Base-by-base conservation (phyloP, 1,140 invertebrate genomes). In the Camponotus floridanus region DNA sequence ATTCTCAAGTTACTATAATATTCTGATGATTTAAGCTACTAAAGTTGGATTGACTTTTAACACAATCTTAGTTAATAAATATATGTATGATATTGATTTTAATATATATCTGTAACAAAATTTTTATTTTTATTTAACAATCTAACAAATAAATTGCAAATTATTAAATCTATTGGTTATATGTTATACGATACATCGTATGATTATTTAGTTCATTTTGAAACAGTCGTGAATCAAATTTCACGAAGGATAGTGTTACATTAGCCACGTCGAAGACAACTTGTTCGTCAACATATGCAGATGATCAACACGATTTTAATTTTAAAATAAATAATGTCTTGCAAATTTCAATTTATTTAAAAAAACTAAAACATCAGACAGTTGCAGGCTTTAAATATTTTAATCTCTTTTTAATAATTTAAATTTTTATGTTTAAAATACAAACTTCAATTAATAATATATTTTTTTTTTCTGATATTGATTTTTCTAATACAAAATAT, bases 211-310 rank as follows among this genome's bases (percentile, higher is more conserved):
- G 11, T 48, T 1, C 48, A 51, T n/a, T 48, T 45, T 48, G 9
- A 21, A 21, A 13, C 18, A 55, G 26, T 51, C 21, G 3, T 33
- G 11, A 61, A 55, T 65, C 13, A 51, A 79, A n/a, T 13, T 65
- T 65, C 8, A 67, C 2, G 18, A 11, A 79, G 31, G 61, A 79
- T 79, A 18, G 9, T 79, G 13, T 79, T 79, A 51, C 61, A 26
- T 26, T 2, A 36, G 61, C 3, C 9, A 48, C 21, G 39, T 79
- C 61, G 62, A 79, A 42, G 45, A 68, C n/a, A 68, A 68, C n/a
- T 31, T 33, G 42, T 78, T 39, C 13, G 33, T 68, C 45, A n/a
- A 79, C 45, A 62, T 5, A 33, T 57, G 26, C 13, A 73, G 57
- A n/a, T 45, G 31, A 42, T 55, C 15, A 51, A 51, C 15, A 26